Percentiles rank a stretch among this genome's conserved stretches.
phyloP scores from a whole-genome alignment of 2,113 vertebrate species.

The Hyperopisus bebe region DNA sequence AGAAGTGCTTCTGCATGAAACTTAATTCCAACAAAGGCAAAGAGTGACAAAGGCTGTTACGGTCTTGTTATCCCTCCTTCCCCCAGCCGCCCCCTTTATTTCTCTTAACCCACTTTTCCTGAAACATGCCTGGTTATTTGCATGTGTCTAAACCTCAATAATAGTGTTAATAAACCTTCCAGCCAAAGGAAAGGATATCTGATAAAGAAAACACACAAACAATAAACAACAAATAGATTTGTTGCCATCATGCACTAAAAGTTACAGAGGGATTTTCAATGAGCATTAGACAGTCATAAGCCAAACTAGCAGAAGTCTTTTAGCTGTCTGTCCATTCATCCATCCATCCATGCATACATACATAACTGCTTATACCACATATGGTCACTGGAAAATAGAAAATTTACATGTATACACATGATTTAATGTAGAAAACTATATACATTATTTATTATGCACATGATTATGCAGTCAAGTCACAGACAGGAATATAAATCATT shows the following conservation, averaged over 20 bases:
- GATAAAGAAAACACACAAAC: not conserved
- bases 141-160: not conserved
- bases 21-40: not conserved
- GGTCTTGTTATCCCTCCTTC: not conserved
- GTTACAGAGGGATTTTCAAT: not conserved
- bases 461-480: not conserved
- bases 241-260: not conserved
- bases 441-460: not conserved
- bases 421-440: not conserved
- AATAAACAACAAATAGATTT: not conserved
- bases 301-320: not conserved
- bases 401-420: not conserved
- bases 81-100: too few species aligned
- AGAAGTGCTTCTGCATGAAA: not conserved
- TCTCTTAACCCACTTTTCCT: not conserved
- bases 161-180: not conserved
- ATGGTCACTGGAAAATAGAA: not conserved
- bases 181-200: not conserved
- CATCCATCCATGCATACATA: not conserved
- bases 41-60: constrained; percentile 9
- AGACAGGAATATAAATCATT: not conserved
- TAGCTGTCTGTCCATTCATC: not conserved
- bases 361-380: not conserved
- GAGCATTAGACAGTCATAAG: not conserved
- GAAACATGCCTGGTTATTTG: not conserved